A percentile compares a stretch with the other conserved stretches of the same genome.
Conservation (phyloP, 2,888 invertebrate genomes). For the Drosophila multiciliata region DNA sequence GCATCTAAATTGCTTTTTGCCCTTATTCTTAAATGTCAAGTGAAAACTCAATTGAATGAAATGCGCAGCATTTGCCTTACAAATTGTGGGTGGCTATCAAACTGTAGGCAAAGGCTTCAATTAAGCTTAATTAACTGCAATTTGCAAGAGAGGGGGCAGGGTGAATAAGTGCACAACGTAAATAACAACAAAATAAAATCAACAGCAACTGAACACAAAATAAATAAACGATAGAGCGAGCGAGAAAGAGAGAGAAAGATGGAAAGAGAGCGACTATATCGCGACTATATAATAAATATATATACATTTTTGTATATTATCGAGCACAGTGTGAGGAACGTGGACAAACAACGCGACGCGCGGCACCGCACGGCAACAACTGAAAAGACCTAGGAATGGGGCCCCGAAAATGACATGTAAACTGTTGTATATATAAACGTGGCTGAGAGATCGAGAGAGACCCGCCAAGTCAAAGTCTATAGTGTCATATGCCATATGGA, state of each 20-base stretch:
- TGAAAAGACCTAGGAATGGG: slow-evolving; percentile 58
- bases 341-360: slow-evolving; percentile 63
- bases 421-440: slow-evolving; percentile 20
- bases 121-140: slow-evolving; percentile 75
- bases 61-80: slow-evolving; percentile 26
- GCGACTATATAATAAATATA: slow-evolving; percentile 27
- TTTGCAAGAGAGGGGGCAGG: slow-evolving; percentile 44
- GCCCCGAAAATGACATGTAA: slow-evolving; percentile 42
- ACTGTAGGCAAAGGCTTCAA: slow-evolving; percentile 66
- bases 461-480: slow-evolving; percentile 45
- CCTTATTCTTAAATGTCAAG: slow-evolving; percentile 48
- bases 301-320: slow-evolving; percentile 17
- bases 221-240: background rate
- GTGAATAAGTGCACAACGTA: slow-evolving; percentile 12
- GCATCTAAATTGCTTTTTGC: background rate
- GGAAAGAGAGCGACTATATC: slow-evolving; percentile 14
- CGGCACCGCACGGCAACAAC: slow-evolving; percentile 56
- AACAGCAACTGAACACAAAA: slow-evolving; percentile 26
- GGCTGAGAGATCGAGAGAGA: slow-evolving; percentile 23
- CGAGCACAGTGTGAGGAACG: slow-evolving; percentile 26
- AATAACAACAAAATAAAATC: slow-evolving; percentile 37
- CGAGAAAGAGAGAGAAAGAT: background rate
- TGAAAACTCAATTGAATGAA: slow-evolving; percentile 67
- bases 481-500: slow-evolving; percentile 57
- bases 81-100: slow-evolving; percentile 47